These are phyloP conservation scores for Caenorhabditis imperialis DNA, from an alignment of 2,888 invertebrate species.

Conservation along the genomic window DNA sequence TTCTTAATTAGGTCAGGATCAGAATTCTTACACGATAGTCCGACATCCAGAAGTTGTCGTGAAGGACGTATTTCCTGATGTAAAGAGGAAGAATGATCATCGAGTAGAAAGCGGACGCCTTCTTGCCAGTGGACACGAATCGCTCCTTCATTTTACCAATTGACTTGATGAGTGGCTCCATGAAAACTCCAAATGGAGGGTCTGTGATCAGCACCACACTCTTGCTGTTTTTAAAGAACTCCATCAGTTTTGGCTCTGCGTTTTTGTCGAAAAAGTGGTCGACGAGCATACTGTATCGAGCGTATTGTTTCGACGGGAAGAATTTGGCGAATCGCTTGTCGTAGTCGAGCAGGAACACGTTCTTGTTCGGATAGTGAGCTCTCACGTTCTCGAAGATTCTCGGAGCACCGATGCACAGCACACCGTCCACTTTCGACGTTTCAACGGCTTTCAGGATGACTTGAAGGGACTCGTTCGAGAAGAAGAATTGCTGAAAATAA, in stretches of 20 bases:
- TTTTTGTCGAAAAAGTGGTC: constrained; percentile 69
- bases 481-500: constrained; percentile 73
- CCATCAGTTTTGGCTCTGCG: constrained; percentile 41
- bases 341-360: constrained; percentile 70
- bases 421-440: constrained; percentile 62
- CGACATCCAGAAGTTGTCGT: constrained; percentile 65
- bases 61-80: constrained; percentile 69
- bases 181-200: constrained; percentile 75
- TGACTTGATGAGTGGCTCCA: constrained; percentile 68
- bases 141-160: constrained; percentile 61
- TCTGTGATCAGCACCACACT: constrained; percentile 67
- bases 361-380: constrained; percentile 38
- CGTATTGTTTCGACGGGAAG: constrained; percentile 64
- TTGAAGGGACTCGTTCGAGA: constrained; percentile 68
- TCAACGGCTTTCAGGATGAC: constrained; percentile 61
- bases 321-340: constrained; percentile 72
- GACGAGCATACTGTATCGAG: constrained; percentile 72
- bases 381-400: constrained; percentile 62
- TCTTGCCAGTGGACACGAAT: constrained; percentile 34
- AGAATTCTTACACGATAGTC: constrained; percentile 67
- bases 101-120: constrained; percentile 30
- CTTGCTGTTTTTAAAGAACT: constrained; percentile 57
- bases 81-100: constrained; percentile 68
- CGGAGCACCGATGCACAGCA: constrained; percentile 72
- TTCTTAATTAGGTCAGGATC: not conserved